Base-by-base conservation (phyloP, 2,113 vertebrate genomes). In the Tachysurus vachellii region DNA sequence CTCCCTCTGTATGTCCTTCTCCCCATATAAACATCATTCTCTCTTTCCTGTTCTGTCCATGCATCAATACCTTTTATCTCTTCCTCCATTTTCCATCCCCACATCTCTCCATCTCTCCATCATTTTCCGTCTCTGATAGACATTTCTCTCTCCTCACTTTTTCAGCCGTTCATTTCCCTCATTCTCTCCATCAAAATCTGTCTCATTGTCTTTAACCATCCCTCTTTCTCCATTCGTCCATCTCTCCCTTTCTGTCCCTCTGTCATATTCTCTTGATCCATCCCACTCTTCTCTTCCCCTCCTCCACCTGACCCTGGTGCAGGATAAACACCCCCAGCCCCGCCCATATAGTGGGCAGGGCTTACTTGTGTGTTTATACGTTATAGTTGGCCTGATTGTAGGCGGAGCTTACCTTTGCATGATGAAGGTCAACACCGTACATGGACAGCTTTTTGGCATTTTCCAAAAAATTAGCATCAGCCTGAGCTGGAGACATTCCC, bases 401-500 rank as follows among this genome's bases (percentile, higher is more conserved):
- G 64, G 28, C 16, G 19, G 62, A 36, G 23, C 9, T 56, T 96
- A 99, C 98, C 97, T 99, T 99, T 80, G 98, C 98, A 76, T 96
- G 98, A 93, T 99, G 98, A 62, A 99, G 95, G 92, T 99, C 98
- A 88, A 99, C 97, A 0, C 98, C 98, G 0, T 99, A 99, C 98
- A 99, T 99, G 79, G 98, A 99, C 62, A 99, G 96, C 81, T 98
- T 98, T 95, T 99, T 99, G 81, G 98, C 97, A 82, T 98, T 99
- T 96, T 99, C 98, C 94, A 99, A 93, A 94, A 99, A 99, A 92
- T 98, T 97, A 84, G 94, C 89, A 89, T 99, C 98, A 2, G 98
- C 97, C 85, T 99, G 97, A 79, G 98, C 98, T 89, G 98, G 98
- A 93, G 97, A 97, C 95, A 99, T 95, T 83, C 98, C 98, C 95